Percentiles rank a stretch among this genome's conserved stretches.
phyloP scores from a whole-genome alignment of 2,888 invertebrate species.

The Deilephila elpenor region DNA sequence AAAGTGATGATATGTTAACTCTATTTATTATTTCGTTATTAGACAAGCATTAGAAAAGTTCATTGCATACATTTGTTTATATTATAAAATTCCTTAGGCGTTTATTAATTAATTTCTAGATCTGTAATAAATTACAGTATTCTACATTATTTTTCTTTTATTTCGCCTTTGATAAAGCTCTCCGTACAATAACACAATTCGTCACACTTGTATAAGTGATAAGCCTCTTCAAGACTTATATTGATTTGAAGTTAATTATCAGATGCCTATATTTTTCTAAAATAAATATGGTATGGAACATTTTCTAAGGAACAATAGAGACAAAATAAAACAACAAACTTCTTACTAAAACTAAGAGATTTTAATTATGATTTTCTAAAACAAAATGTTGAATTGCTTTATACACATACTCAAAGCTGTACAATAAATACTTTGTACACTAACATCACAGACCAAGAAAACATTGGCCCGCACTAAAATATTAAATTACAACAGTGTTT shows the following conservation, averaged over 20 bases:
- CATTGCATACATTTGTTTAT: slow-evolving; percentile 58
- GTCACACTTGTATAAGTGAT: too few relatives aligned
- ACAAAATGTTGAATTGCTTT: slow-evolving; percentile 54
- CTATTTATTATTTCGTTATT: slow-evolving; percentile 57
- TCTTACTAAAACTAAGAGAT: slow-evolving; percentile 44
- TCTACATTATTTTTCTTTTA: slow-evolving; percentile 59
- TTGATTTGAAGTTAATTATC: too few relatives aligned
- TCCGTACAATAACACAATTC: too few relatives aligned
- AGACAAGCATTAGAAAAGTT: slow-evolving; percentile 46
- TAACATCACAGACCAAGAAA: slow-evolving; percentile 24
- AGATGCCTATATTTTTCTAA: too few relatives aligned
- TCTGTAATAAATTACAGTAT: slow-evolving; percentile 84
- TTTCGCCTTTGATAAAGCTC: slow-evolving; percentile 33
- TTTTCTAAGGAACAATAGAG: not conserved
- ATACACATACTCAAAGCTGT: slow-evolving; percentile 48
- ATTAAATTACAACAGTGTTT: slow-evolving; percentile 31
- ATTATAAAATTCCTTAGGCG: slow-evolving; percentile 64
- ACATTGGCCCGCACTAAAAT: slow-evolving; percentile 28
- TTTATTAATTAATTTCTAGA: slow-evolving; percentile 68
- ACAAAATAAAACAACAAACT: not conserved
- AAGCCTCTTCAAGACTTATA: too few relatives aligned
- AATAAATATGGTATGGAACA: not conserved
- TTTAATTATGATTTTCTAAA: slow-evolving; percentile 54
- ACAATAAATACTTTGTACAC: slow-evolving; percentile 39
- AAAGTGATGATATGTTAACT: slow-evolving; percentile 42